phyloP scores from a whole-genome alignment of 2,888 invertebrate genomes.

The Heliconius charithonia region DNA sequence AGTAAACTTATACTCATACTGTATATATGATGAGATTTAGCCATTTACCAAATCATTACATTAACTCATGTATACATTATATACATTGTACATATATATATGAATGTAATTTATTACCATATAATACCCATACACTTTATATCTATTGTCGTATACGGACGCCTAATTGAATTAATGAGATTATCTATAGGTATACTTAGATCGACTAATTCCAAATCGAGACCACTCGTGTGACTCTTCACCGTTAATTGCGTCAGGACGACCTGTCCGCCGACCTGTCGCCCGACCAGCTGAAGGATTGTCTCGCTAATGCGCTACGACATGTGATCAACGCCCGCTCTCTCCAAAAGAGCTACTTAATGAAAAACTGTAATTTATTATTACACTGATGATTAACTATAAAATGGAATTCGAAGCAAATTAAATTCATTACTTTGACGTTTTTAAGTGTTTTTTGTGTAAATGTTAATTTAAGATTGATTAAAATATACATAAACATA shows the following conservation, averaged over 20 bases:
- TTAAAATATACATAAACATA: too few relatives aligned
- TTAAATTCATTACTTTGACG: too few relatives aligned
- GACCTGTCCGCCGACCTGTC: constrained; percentile 59
- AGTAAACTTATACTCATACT: neutral
- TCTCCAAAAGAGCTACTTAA: constrained; percentile 33
- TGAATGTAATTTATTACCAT: neutral
- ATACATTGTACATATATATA: neutral
- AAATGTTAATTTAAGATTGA: too few relatives aligned
- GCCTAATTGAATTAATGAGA: constrained; percentile 28
- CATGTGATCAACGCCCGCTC: constrained; percentile 24
- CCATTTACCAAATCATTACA: constrained; percentile 1
- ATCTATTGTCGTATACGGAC: neutral
- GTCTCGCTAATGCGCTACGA: constrained; percentile 67
- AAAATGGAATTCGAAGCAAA: neutral
- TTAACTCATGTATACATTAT: neutral
- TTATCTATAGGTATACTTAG: constrained; percentile 31
- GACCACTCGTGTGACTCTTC: constrained; percentile 67
- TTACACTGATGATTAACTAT: neutral
- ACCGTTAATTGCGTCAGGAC: constrained; percentile 70
- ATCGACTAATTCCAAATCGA: constrained; percentile 49
- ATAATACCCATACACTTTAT: neutral
- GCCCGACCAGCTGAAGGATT: constrained; percentile 71
- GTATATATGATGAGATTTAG: neutral
- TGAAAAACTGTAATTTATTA: constrained; percentile 22
- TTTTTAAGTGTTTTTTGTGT: too few relatives aligned